Conservation (phyloP, 1,140 invertebrate genomes). For the Ceratosolen fusciceps region DNA sequence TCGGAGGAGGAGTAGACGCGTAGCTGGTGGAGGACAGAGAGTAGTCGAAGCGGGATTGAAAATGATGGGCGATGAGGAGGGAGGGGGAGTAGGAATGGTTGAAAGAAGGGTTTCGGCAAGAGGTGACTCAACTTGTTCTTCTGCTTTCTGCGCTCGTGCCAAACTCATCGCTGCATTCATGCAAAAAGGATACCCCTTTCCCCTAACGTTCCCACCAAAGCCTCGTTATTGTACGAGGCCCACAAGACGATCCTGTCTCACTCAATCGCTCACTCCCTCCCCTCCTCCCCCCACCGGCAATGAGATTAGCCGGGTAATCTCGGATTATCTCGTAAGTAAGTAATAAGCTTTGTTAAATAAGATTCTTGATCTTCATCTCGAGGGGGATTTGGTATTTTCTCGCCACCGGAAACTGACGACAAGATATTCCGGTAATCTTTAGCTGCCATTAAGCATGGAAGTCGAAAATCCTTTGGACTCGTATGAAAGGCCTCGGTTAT, state of each 20-base stretch:
- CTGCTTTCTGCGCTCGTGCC: background rate
- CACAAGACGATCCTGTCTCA: background rate
- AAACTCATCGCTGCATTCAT: background rate
- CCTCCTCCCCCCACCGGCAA: too few species aligned
- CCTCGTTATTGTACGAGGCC: background rate
- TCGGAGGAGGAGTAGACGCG: background rate
- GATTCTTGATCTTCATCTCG: too few species aligned
- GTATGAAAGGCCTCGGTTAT: too few species aligned
- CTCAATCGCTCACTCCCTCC: background rate
- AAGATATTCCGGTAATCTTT: too few species aligned
- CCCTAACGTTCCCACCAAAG: background rate
- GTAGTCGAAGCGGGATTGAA: background rate
- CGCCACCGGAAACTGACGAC: too few species aligned
- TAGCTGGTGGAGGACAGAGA: background rate
- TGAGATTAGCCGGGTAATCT: too few species aligned
- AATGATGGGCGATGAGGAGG: background rate
- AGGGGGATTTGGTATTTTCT: too few species aligned
- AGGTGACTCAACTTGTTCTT: constrained; percentile 26
- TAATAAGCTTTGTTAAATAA: too few species aligned
- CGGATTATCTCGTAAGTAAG: too few species aligned
- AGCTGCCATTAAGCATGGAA: too few species aligned
- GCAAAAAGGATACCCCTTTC: constrained; percentile 25
- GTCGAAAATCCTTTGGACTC: too few species aligned
- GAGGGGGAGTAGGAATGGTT: too few species aligned
- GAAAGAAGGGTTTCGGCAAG: background rate